These are phyloP conservation scores for Rapana venosa DNA, from an alignment of 2,888 invertebrate species.

Conservation along the genomic window DNA sequence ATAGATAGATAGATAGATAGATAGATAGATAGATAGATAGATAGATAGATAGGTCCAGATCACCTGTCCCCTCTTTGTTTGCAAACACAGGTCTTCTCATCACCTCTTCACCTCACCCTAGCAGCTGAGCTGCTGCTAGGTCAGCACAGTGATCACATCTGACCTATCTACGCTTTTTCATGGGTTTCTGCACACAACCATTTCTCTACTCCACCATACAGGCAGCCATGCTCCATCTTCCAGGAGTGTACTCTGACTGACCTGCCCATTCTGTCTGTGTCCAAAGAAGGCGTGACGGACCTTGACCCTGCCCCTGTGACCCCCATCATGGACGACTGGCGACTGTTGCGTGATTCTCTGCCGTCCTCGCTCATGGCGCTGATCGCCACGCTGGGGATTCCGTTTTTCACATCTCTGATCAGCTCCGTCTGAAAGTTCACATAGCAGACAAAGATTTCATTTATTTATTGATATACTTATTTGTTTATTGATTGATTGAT, in stretches of 20 bases:
- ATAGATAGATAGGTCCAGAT: neutral
- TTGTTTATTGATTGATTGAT: too few species aligned
- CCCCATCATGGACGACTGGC: conserved; percentile 29
- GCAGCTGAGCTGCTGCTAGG: too few species aligned
- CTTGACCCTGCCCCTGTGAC: conserved; percentile 36
- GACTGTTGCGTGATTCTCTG: conserved; percentile 33
- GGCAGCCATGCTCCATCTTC: neutral
- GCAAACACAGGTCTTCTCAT: too few species aligned
- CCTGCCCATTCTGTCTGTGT: conserved; percentile 31
- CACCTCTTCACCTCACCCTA: too few species aligned
- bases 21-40: neutral
- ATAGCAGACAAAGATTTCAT: too few species aligned
- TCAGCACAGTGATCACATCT: too few species aligned
- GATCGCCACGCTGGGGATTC: conserved; percentile 31
- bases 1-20: neutral
- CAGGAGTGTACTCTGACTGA: neutral
- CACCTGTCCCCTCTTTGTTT: too few species aligned
- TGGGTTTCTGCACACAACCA: neutral
- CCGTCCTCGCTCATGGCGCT: conserved; percentile 31
- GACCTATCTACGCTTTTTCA: too few species aligned
- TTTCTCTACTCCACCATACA: neutral
- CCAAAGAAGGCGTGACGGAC: conserved; percentile 39
- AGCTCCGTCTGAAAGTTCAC: neutral
- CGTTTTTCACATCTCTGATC: conserved; percentile 15
- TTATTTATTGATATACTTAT: too few species aligned